Evolutionary conservation across 1,140 invertebrate species (phyloP).

Genomic region (Odontomachus brunneus): DNA sequence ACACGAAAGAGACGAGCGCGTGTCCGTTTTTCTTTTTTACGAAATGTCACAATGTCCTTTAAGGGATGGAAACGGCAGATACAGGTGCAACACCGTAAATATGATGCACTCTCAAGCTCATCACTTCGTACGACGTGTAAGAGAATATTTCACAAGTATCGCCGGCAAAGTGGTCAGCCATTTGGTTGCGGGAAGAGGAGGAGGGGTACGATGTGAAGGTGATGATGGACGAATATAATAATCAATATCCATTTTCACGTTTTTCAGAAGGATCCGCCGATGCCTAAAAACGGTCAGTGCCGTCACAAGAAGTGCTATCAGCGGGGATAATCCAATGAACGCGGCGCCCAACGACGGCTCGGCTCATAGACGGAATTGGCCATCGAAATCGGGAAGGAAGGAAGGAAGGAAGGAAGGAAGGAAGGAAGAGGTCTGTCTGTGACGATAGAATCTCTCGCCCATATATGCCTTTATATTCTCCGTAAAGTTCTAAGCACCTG

Average conservation of each 20-base stretch:
- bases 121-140: background rate
- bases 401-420: background rate
- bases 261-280: background rate
- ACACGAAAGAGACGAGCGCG: too few relatives aligned
- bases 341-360: slow-evolving; percentile 9
- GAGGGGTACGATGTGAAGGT: background rate
- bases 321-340: slow-evolving; percentile 48
- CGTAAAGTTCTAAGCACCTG: slow-evolving; percentile 66
- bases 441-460: slow-evolving; percentile 47
- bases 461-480: slow-evolving; percentile 55
- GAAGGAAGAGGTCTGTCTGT: slow-evolving; percentile 22
- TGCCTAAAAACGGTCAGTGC: slow-evolving; percentile 45
- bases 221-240: slow-evolving; percentile 1
- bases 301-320: slow-evolving; percentile 53
- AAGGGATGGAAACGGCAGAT: background rate
- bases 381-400: slow-evolving; percentile 40
- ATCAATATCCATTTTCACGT: slow-evolving; percentile 30
- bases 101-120: background rate
- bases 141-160: slow-evolving; percentile 20
- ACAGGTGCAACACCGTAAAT: background rate
- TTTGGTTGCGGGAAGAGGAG: too few relatives aligned
- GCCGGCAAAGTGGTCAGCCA: too few relatives aligned
- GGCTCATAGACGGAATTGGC: slow-evolving; percentile 54
- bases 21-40: too few relatives aligned
- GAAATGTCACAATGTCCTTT: too few relatives aligned